These are phyloP conservation scores for Cetoscarus ocellatus DNA, from an alignment of 2,797 vertebrate genomes.

Conservation along the genomic window DNA sequence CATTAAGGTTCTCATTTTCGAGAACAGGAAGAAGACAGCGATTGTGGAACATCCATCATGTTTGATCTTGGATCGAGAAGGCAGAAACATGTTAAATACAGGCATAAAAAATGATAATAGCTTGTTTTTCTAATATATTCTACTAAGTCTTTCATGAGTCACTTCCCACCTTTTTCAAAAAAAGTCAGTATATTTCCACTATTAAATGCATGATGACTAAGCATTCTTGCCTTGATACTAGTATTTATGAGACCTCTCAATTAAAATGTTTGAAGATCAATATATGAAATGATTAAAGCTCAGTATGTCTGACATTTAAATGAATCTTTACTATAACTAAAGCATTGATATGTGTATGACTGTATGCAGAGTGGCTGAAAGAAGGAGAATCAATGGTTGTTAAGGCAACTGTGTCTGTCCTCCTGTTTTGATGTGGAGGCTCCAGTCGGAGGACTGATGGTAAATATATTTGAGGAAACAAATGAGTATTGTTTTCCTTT, in stretches of 20 bases:
- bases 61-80: too few species aligned
- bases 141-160: too few species aligned
- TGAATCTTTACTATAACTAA: neutral
- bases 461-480: neutral
- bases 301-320: slow-evolving; percentile 3
- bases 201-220: neutral
- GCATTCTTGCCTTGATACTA: neutral
- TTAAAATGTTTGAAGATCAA: slow-evolving; percentile 4
- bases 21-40: too few species aligned
- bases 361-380: slow-evolving; percentile 11
- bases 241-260: neutral
- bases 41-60: too few species aligned
- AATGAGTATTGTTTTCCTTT: neutral
- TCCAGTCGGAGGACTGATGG: slow-evolving; percentile 28
- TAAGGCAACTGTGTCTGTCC: slow-evolving; percentile 10
- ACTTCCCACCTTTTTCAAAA: neutral
- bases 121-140: too few species aligned
- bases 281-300: neutral
- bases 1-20: too few species aligned
- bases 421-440: slow-evolving; percentile 40
- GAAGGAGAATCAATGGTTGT: neutral
- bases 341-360: too few species aligned
- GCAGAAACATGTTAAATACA: too few species aligned
- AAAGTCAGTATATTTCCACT: neutral
- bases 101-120: too few species aligned